Evolutionary conservation across 1,140 invertebrate species (phyloP), one percentile per base, ranked within the genome.

Genomic region (Spodoptera frugiperda): DNA sequence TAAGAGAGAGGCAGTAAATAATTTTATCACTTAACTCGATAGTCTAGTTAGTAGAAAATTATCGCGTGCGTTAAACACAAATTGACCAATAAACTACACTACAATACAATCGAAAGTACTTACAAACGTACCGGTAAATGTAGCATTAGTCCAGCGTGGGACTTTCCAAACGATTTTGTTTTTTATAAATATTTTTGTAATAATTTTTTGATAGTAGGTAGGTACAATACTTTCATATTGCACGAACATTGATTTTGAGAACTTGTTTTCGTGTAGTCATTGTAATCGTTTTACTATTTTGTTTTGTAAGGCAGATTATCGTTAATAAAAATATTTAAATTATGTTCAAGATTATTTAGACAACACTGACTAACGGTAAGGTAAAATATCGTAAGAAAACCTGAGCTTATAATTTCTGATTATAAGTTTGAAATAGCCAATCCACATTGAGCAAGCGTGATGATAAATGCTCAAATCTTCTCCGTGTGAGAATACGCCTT

Each of bases 71-170:
- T 61, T 9, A 33, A 48, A 12, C 19, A 33, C 19, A 73, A 73
- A 73, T 73, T 61, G 44, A 33, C 54, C 71, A 30, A 51, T 73
- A 71, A 46, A 17, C 39, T n/a, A 71, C 19, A 17, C 39, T n/a
- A 71, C 19, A 71, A 71, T 46, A 71, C 68, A 71, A 71, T 71
- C 49, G 68, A 57, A 71, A 55, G 51, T 71, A 55, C 63, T 10
- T 61, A 59, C n/a, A n/a, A n/a, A n/a, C 59, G 10, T 33, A 14
- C 44, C 63, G 44, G 51, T 71, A 71, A 71, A 21, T 54, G 68
- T 71, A 71, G 49, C 53, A 44, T 55, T 71, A 44, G 30, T 39
- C 30, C 25, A 55, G 39, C 15, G 48, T 30, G 39, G 15, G 15
- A 71, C 68, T 71, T 71, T 71, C 68, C 46, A 67, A 67, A 67